A percentile compares a stretch with the other conserved stretches of the same genome.
Conservation (phyloP, 2,113 vertebrate genomes). For the Seriola dumerili region DNA sequence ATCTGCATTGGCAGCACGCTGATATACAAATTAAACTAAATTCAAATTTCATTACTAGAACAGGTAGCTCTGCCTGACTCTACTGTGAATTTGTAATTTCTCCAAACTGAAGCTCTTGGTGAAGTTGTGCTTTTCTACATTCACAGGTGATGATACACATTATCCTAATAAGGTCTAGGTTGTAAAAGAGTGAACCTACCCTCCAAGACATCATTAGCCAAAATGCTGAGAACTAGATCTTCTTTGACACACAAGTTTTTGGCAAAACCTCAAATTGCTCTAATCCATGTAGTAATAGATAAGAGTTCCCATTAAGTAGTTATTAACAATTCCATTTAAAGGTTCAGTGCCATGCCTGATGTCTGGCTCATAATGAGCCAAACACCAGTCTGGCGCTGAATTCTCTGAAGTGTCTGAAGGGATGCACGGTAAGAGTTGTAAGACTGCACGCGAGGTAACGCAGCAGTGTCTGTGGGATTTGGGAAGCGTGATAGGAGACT, state of each 20-base stretch:
- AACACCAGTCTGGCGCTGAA: background rate
- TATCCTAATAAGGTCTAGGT: background rate
- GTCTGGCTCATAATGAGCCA: slow-evolving; percentile 6
- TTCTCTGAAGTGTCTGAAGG: slow-evolving; percentile 6
- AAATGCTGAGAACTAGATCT: background rate
- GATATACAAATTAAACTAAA: too few relatives aligned
- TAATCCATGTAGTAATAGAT: slow-evolving; percentile 8
- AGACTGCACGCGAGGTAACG: background rate
- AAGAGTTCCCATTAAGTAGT: background rate
- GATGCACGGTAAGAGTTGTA: background rate
- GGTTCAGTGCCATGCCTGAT: slow-evolving; percentile 5
- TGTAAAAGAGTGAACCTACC: background rate
- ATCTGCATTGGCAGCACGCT: background rate
- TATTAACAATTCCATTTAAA: slow-evolving; percentile 15
- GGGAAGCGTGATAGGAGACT: background rate
- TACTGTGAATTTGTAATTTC: too few relatives aligned
- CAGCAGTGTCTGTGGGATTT: background rate
- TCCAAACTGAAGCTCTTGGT: background rate
- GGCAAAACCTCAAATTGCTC: slow-evolving; percentile 1
- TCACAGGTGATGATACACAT: background rate
- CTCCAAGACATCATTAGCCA: background rate
- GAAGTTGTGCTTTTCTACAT: background rate
- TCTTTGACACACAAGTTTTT: slow-evolving; percentile 12
- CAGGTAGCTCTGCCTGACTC: too few relatives aligned
- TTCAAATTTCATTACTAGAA: too few relatives aligned